Evolutionary conservation across 2,797 vertebrate genomes (phyloP), one percentile per base, ranked within the genome.

Genomic region (Dryobates pubescens): DNA sequence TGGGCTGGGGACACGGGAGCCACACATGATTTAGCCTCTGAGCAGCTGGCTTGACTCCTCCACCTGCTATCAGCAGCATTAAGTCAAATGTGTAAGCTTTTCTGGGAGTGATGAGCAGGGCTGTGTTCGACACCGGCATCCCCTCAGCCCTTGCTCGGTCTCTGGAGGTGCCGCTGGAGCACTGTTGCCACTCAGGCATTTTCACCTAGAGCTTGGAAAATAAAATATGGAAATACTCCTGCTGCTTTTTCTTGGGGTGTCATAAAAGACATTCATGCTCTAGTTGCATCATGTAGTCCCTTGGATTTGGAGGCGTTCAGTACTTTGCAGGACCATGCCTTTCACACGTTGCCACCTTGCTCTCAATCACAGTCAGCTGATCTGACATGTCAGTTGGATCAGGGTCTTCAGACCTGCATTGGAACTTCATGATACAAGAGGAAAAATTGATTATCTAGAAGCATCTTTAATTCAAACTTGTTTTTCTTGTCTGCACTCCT

Each of bases 401-500:
- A 1, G 53, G 2, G 68, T 83, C 84, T 78, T 57, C 69, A 82
- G 89, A 15, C 15, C 2, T 6, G 0, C 19, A 30, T 73, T 86
- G 72, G 51, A 73, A 56, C 89, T 57, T 67, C 32, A 5, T 5
- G 69, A 51, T 76, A 36, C 65, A 85, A 91, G 94, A 93, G 86
- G 87, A 83, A 92, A 94, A 91, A 96, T 83, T 43, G 93, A 91
- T 96, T 95, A 91, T 95, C 82, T 72, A 61, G 82, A 96, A 96
- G 94, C 67, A 72, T 34, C 93, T 95, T 95, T 77, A 96, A 96
- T 97, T 95, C 79, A 95, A 96, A 94, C 95, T 95, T 88, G 96
- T 96, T 96, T 96, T 97, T 96, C 97, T 96, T 67, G 96, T 92
- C 94, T 82, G 76, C 88, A 89, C 70, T 71, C 47, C 58, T 26